phyloP scores from a whole-genome alignment of 2,888 invertebrate species.

The Stenurella melanura region DNA sequence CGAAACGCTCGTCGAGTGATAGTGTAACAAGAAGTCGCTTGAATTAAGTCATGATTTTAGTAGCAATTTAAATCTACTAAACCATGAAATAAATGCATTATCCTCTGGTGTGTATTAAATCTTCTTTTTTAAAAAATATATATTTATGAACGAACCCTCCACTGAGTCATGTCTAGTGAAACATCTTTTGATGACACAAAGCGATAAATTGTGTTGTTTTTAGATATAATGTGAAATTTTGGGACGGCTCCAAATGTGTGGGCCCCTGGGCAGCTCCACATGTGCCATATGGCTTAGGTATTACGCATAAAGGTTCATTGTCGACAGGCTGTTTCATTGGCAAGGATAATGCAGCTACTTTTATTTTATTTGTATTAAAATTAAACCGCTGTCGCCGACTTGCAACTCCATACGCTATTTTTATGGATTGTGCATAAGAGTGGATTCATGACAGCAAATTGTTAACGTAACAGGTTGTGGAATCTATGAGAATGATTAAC shows the following conservation, averaged over 20 bases:
- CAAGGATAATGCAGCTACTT: background rate
- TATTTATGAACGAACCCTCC: no score
- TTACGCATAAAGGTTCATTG: background rate
- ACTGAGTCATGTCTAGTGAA: background rate
- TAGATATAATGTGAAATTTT: conserved; percentile 9
- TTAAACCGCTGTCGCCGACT: background rate
- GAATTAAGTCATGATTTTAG: no score
- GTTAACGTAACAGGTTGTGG: no score
- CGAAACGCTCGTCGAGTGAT: no score
- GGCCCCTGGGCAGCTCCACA: background rate
- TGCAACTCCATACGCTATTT: background rate
- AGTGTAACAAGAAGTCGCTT: no score
- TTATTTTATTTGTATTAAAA: background rate
- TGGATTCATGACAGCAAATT: no score
- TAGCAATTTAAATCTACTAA: no score
- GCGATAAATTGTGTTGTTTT: background rate
- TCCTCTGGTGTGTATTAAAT: no score
- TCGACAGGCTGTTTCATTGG: background rate
- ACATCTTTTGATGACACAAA: background rate
- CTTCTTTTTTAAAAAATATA: no score
- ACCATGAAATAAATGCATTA: no score
- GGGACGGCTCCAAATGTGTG: conserved; percentile 12
- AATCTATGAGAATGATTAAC: no score
- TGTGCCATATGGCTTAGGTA: conserved; percentile 11
- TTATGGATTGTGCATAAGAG: background rate